Base-by-base conservation (phyloP, 2,888 invertebrate species). In the Polia nebulosa region DNA sequence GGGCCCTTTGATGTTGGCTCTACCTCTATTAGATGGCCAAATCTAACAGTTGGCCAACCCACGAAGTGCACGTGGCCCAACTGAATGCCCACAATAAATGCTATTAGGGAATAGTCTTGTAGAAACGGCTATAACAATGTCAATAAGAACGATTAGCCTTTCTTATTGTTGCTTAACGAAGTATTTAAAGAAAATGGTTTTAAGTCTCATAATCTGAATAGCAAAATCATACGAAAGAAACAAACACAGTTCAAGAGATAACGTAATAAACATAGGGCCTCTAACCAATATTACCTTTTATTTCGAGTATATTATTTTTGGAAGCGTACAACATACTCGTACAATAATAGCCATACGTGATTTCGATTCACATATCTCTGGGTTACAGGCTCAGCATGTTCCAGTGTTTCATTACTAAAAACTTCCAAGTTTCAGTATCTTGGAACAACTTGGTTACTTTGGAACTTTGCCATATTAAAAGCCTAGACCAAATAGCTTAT, bases 351-450 rank as follows among this genome's bases (percentile, higher is more conserved):
- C 96, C 96, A 96, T 96, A 97, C 97, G 97, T 97, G 97, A 97
- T 97, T 97, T 97, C 97, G 96, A 97, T 97, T 97, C 97, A 97
- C 97, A 97, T 97, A 97, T 97, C 97, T 97, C 97, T 98, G 97
- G 97, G 97, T 97, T 97, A 97, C 97, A 97, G 97, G 97, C 97
- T 97, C 97, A 97, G 97, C 97, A 97, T 97, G 97, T 56, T 58
- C n/a, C 44, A 78, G 11, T 22, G 20, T 58, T 72, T 63, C 49
- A 72, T 72, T 55, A 74, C 64, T 45, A 78, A 78, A 73, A 58
- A 73, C 64, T 45, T 64, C 25, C 29, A 74, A 65, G 55, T 47
- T 74, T 57, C n/a, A 6, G 47, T 74, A 75, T 65, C 74, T 78
- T 65, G 52, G 59, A 53, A 57, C 39, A 60, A 60, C 44, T 67